Conservation (phyloP, 2,113 vertebrate genomes). For the Spilogale gracilis region DNA sequence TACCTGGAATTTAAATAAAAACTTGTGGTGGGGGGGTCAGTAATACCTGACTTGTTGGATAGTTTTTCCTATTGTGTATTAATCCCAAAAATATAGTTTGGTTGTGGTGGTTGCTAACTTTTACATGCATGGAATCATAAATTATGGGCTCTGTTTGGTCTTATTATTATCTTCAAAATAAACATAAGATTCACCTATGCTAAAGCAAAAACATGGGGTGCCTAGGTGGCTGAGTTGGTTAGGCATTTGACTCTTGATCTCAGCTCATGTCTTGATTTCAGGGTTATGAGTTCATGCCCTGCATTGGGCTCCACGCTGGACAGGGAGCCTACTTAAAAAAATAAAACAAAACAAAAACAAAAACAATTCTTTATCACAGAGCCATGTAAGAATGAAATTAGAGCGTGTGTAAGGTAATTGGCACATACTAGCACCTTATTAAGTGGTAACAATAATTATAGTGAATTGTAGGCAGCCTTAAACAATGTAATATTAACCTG, state of each 20-base stretch:
- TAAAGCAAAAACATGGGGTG: not conserved
- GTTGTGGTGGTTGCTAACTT: not conserved
- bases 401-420: not conserved
- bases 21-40: not conserved
- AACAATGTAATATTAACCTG: not conserved
- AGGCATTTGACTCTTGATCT: not conserved
- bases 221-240: not conserved
- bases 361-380: not conserved
- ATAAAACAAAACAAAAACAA: not conserved
- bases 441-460: conserved; percentile 14
- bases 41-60: not conserved
- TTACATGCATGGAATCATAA: not conserved
- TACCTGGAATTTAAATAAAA: not conserved
- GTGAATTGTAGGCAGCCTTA: not conserved
- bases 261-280: not conserved
- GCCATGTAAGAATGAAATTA: not conserved
- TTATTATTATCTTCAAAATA: not conserved
- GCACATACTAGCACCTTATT: not conserved
- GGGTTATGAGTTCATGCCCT: not conserved
- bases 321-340: not conserved
- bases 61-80: not conserved
- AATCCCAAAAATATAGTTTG: not conserved
- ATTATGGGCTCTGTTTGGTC: not conserved
- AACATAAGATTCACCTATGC: not conserved
- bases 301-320: not conserved